phyloP scores from a whole-genome alignment of 2,113 vertebrate species.

The Echinops telfairi region DNA sequence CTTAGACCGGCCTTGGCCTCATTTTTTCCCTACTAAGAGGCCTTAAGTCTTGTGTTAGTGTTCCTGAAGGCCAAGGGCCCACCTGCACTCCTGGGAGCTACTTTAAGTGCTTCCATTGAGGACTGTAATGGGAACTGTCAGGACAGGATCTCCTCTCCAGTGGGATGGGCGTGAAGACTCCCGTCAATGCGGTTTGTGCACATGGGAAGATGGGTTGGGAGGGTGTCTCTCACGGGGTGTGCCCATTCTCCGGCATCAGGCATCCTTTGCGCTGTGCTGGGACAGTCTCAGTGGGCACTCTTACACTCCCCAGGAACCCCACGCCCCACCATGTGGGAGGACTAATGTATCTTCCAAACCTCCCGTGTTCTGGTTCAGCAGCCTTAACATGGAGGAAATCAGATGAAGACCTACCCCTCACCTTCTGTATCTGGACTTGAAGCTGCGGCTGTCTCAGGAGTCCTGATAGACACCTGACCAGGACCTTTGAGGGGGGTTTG shows the following conservation, averaged over 20 bases:
- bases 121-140: neutral
- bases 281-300: neutral
- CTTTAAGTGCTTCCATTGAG: conserved; percentile 16
- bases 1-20: neutral
- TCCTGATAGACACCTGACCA: neutral
- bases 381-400: neutral
- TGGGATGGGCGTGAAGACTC: neutral
- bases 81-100: neutral
- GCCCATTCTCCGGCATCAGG: neutral
- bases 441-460: neutral
- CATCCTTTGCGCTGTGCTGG: conserved; percentile 2
- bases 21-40: neutral
- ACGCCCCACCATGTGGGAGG: neutral
- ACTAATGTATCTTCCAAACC: neutral
- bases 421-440: neutral
- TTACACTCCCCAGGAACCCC: neutral
- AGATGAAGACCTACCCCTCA: conserved; percentile 1
- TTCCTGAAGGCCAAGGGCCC: neutral
- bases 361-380: neutral
- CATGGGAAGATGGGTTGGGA: neutral
- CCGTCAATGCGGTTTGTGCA: neutral
- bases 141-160: neutral
- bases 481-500: neutral
- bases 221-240: neutral
- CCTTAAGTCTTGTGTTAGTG: conserved; percentile 40